phyloP scores from a whole-genome alignment of 2,113 vertebrate genomes.

The Recurvirostra avosetta region DNA sequence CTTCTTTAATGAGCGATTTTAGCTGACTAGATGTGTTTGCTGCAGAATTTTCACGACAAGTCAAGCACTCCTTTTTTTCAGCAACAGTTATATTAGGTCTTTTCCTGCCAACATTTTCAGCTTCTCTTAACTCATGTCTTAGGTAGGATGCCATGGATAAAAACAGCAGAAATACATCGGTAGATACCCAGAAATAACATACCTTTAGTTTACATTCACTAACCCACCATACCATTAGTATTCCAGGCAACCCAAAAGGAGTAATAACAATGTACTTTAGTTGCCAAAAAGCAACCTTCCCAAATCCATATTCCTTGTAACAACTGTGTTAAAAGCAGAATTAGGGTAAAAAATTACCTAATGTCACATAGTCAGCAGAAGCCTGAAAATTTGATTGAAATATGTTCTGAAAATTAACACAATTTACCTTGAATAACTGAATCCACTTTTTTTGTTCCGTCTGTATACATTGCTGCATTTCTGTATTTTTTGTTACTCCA shows the following conservation, averaged over 20 bases:
- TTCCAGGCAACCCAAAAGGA: not conserved
- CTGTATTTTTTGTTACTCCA: constrained; percentile 85
- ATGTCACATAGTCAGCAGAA: not conserved
- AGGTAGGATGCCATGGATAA: not conserved
- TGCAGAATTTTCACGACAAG: constrained; percentile 72
- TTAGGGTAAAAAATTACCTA: not conserved
- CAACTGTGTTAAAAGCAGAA: not conserved
- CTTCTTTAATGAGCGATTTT: constrained; percentile 93
- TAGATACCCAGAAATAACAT: not conserved
- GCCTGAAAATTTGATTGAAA: not conserved
- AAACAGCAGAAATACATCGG: constrained; percentile 3
- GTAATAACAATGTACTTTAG: not conserved
- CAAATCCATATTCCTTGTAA: not conserved
- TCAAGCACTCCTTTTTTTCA: constrained; percentile 43
- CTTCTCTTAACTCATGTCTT: not conserved
- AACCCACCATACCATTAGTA: not conserved
- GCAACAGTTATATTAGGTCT: not conserved
- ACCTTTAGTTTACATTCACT: not conserved
- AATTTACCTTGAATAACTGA: constrained; percentile 92
- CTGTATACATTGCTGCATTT: constrained; percentile 90
- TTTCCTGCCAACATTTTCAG: constrained; percentile 28
- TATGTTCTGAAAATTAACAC: not conserved
- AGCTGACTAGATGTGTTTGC: constrained; percentile 92
- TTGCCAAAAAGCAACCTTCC: not conserved
- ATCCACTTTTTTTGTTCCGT: constrained; percentile 93